Percentiles rank a stretch among this genome's conserved stretches.
These are phyloP conservation scores for Urophycis tenuis DNA, from an alignment of 2,797 vertebrate species.

Conservation along the genomic window DNA sequence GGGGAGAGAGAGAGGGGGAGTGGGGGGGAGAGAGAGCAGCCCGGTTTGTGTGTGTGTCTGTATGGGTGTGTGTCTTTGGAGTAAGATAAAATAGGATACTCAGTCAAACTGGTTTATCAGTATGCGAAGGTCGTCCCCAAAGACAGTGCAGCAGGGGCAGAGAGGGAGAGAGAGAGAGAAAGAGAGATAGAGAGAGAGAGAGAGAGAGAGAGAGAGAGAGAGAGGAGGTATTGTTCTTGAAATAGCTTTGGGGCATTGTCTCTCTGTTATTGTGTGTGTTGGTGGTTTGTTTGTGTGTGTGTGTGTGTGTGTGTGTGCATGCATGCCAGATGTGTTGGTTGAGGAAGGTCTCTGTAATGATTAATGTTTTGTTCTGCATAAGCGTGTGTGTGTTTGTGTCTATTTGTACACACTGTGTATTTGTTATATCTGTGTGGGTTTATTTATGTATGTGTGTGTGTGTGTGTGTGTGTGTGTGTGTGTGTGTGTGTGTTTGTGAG, in stretches of 20 bases:
- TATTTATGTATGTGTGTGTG: constrained; percentile 25
- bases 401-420: constrained; percentile 12
- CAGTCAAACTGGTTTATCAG: constrained; percentile 65
- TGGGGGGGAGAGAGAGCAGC: not conserved
- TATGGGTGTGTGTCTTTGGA: constrained; percentile 12
- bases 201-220: constrained; percentile 28
- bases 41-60: not conserved
- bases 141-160: constrained; percentile 30
- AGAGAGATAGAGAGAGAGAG: constrained; percentile 26
- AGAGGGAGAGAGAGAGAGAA: constrained; percentile 27
- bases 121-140: constrained; percentile 49
- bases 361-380: constrained; percentile 3
- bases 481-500: constrained; percentile 24
- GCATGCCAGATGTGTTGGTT: constrained; percentile 7
- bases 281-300: constrained; percentile 17
- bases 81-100: constrained; percentile 32
- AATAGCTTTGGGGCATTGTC: constrained; percentile 55
- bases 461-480: constrained; percentile 50
- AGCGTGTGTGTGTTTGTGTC: constrained; percentile 11
- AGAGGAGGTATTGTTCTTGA: constrained; percentile 56
- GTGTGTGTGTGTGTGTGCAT: constrained; percentile 15
- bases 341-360: constrained; percentile 12
- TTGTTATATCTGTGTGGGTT: constrained; percentile 11
- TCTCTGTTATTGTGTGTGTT: constrained; percentile 23
- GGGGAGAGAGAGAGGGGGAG: not conserved